phyloP scores from a whole-genome alignment of 37 sponge, comb jelly and placozoan genomes.

The Axinella damicornis region DNA sequence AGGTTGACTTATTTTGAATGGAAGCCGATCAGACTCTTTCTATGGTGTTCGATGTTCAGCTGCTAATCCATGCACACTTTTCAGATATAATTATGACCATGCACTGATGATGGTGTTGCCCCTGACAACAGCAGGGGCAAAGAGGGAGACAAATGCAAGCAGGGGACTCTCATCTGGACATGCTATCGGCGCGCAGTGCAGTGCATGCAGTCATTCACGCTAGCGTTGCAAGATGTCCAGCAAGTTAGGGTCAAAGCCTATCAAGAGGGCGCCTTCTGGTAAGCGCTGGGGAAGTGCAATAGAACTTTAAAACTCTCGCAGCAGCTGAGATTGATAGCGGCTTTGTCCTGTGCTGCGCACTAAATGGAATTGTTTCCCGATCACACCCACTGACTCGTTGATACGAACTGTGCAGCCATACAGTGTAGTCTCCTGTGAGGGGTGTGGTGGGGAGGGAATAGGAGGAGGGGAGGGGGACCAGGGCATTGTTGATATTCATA shows the following conservation, averaged over 20 bases:
- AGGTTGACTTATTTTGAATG: no score
- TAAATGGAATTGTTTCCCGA: constrained; percentile 55
- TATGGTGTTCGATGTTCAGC: no score
- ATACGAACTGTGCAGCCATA: constrained; percentile 91
- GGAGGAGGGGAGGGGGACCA: background rate
- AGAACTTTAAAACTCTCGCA: background rate
- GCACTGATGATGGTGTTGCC: constrained; percentile 97
- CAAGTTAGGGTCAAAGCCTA: background rate
- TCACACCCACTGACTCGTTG: constrained; percentile 95
- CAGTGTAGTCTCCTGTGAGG: constrained; percentile 90
- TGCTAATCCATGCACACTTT: no score
- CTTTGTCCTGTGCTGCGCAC: background rate
- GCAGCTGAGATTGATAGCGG: background rate
- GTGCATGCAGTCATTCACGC: no score
- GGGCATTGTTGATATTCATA: no score
- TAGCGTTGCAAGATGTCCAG: background rate
- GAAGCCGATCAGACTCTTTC: no score
- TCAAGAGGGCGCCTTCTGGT: background rate
- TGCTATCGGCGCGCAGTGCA: constrained; percentile 53
- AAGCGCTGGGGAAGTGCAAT: background rate
- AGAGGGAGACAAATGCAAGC: constrained; percentile 94
- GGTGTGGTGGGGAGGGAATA: background rate
- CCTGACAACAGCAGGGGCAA: constrained; percentile 94
- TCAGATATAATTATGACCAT: no score
- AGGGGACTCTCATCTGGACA: constrained; percentile 93